Conservation (phyloP, 1,140 invertebrate species). For the Euschistus heros region DNA sequence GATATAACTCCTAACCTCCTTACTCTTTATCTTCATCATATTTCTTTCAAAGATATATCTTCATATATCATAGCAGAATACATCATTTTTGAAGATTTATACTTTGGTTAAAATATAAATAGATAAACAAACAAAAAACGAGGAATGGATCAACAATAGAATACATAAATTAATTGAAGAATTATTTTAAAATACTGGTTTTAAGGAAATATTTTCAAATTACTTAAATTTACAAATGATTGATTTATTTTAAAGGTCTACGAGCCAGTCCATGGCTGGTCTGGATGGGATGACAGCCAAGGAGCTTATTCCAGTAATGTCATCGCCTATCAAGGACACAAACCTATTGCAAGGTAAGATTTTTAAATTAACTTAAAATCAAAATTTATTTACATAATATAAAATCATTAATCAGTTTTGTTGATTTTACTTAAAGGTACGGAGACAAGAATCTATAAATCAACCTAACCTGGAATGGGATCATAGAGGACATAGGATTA, state of each 20-base stretch:
- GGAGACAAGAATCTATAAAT: too few relatives aligned
- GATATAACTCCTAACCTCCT: too few relatives aligned
- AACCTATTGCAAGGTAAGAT: conserved; percentile 27
- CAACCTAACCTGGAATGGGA: too few relatives aligned
- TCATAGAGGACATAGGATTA: too few relatives aligned
- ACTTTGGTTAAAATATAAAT: not conserved
- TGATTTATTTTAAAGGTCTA: conserved; percentile 17
- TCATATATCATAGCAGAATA: too few relatives aligned
- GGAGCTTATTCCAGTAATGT: conserved; percentile 33
- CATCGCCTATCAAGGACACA: conserved; percentile 33
- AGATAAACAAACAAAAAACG: not conserved
- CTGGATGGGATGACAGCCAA: conserved; percentile 30
- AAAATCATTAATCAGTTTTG: too few relatives aligned
- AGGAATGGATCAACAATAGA: not conserved
- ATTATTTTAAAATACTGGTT: not conserved
- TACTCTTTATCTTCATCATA: too few relatives aligned
- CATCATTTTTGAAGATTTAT: too few relatives aligned
- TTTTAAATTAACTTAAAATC: not conserved
- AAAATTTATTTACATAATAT: too few relatives aligned
- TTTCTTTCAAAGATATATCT: too few relatives aligned
- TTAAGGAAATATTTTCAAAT: not conserved
- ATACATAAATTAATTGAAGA: not conserved
- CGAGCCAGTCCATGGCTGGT: conserved; percentile 30
- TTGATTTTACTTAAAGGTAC: too few relatives aligned
- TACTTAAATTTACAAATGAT: not conserved